Evolutionary conservation across 1,140 invertebrate species (phyloP).

Genomic region (Berghia stephanieae): DNA sequence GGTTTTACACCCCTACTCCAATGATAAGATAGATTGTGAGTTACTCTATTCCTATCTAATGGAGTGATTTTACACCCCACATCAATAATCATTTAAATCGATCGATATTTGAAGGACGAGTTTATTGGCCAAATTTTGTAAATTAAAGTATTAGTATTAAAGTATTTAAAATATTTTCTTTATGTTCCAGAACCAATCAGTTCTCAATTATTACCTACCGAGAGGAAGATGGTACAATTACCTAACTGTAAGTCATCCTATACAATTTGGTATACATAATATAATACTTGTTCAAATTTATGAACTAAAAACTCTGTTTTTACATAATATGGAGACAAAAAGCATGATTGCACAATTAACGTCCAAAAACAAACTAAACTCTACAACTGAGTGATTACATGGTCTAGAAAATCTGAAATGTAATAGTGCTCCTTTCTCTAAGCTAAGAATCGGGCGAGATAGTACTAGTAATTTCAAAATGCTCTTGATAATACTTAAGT

Average conservation of each 20-base stretch:
- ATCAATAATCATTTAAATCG: too few relatives aligned
- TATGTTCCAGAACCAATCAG: slow-evolving; percentile 35
- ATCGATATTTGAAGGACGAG: too few relatives aligned
- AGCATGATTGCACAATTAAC: too few relatives aligned
- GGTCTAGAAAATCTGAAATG: not conserved
- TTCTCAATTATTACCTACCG: slow-evolving; percentile 63
- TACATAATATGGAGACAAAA: not conserved
- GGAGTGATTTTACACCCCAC: not conserved
- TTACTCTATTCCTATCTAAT: too few relatives aligned
- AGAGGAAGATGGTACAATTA: slow-evolving; percentile 66
- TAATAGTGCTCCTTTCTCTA: too few relatives aligned
- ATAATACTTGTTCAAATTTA: not conserved
- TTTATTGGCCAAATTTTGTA: too few relatives aligned
- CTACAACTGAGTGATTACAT: not conserved
- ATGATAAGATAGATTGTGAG: too few relatives aligned
- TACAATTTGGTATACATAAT: not conserved
- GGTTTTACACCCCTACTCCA: too few relatives aligned
- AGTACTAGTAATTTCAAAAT: too few relatives aligned
- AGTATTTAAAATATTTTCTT: slow-evolving; percentile 8
- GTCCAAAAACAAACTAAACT: too few relatives aligned
- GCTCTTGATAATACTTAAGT: too few relatives aligned
- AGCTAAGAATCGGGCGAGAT: too few relatives aligned
- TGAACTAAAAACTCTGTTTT: not conserved
- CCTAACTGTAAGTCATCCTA: slow-evolving; percentile 64
- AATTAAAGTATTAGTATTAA: slow-evolving; percentile 18